A percentile compares a stretch with the other conserved stretches of the same genome.
These are phyloP conservation scores for Coregonus clupeaformis DNA, from an alignment of 2,113 vertebrate species.

Conservation along the genomic window DNA sequence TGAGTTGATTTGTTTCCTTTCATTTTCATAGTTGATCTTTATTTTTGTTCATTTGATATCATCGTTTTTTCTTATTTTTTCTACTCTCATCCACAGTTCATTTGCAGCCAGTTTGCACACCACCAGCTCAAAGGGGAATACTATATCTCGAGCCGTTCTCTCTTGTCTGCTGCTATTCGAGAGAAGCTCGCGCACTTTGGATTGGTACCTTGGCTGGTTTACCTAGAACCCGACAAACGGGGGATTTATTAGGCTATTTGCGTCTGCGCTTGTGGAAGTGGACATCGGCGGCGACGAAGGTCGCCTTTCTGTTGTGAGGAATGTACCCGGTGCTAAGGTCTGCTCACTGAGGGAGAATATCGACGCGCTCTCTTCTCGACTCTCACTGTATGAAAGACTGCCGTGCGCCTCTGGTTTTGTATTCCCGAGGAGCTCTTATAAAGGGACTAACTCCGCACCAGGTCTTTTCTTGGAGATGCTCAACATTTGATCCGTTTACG, in stretches of 20 bases:
- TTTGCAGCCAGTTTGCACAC: conserved; percentile 26
- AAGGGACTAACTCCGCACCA: conserved; percentile 45
- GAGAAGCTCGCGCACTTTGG: conserved; percentile 46
- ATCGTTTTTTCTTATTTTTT: conserved; percentile 43
- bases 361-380: conserved; percentile 32
- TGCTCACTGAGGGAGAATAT: conserved; percentile 54
- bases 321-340: conserved; percentile 58
- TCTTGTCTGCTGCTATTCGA: conserved; percentile 28
- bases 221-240: conserved; percentile 40
- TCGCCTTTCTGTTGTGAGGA: conserved; percentile 50
- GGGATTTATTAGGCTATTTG: conserved; percentile 62
- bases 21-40: conserved; percentile 58
- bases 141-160: conserved; percentile 42
- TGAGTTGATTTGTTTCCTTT: conserved; percentile 59
- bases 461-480: conserved; percentile 48
- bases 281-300: conserved; percentile 43
- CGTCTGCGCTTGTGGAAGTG: conserved; percentile 33
- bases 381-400: conserved; percentile 56
- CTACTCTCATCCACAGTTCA: conserved; percentile 48
- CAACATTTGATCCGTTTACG: conserved; percentile 22
- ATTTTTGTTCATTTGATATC: conserved; percentile 52
- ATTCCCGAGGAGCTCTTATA: conserved; percentile 19
- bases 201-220: conserved; percentile 50
- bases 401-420: conserved; percentile 49
- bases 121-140: conserved; percentile 55